Evolutionary conservation across 2,888 invertebrate genomes (phyloP).

Genomic region (Aphidoletes aphidimyza): DNA sequence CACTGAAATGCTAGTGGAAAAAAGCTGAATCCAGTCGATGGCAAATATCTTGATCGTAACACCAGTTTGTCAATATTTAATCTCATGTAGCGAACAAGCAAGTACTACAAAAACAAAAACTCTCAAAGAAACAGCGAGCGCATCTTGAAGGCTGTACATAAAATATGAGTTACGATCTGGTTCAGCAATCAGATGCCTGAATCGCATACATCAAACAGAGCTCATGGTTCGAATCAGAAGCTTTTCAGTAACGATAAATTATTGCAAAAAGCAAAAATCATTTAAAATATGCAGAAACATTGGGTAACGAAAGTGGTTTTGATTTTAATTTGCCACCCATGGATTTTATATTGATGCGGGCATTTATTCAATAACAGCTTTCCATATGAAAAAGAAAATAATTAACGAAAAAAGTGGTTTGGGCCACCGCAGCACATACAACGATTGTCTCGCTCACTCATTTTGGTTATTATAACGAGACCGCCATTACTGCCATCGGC

Average conservation of each 20-base stretch:
- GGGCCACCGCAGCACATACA: not conserved
- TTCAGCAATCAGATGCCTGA: not conserved
- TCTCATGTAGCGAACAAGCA: not conserved
- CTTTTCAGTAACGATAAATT: too few species aligned
- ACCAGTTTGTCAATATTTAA: slow-evolving; percentile 54
- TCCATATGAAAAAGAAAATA: slow-evolving; percentile 4
- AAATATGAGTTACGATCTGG: not conserved
- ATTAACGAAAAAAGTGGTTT: not conserved
- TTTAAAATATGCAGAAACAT: slow-evolving; percentile 13
- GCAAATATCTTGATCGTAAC: slow-evolving; percentile 40
- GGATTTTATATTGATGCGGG: too few species aligned
- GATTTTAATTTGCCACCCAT: not conserved
- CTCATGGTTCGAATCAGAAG: not conserved
- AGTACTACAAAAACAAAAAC: not conserved
- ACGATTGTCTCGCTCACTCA: not conserved
- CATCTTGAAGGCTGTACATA: slow-evolving; percentile 5
- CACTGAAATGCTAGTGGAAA: not conserved
- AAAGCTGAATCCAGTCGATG: slow-evolving; percentile 11
- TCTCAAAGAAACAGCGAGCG: not conserved
- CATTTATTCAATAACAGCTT: not conserved
- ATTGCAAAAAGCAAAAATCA: too few species aligned
- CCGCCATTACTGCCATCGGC: slow-evolving; percentile 40
- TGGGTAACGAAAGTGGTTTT: not conserved
- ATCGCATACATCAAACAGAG: slow-evolving; percentile 10
- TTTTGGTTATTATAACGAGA: not conserved